Base-by-base conservation (phyloP, 1,140 invertebrate genomes). In the Drosophila insularis region DNA sequence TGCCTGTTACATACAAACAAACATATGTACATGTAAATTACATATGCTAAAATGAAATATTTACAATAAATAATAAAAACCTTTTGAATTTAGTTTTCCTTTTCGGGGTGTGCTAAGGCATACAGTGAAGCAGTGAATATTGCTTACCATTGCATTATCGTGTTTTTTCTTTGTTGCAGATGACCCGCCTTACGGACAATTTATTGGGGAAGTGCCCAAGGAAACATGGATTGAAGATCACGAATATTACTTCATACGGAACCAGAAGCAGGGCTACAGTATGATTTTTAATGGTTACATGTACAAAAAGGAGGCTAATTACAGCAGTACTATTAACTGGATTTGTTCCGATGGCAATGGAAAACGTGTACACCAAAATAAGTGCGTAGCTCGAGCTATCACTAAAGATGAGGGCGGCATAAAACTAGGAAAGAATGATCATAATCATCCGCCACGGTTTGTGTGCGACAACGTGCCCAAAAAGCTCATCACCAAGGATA, bases 251-350 rank as follows among this genome's bases (percentile, higher is more conserved):
- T 90, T 86, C 35, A 70, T 91, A 59, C 81, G 77, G 17, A 92
- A 91, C 46, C 86, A 92, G 61, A 92, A 92, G 46, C 81, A 91
- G 27, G 90, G 89, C 13, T 81, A 73, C 37, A 92, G 92, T 81
- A 65, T 92, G 32, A 76, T 91, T 11, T 89, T 90, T 53, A 90
- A 92, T 27, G 91, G 91, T 5, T 91, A 90, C 35, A 89, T 91
- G 89, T 92, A 91, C 67, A 91, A 90, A 59, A 91, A 90, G 63
- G 91, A 92, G 76, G 91, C 91, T 39, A 90, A 79, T 60, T 92
- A 91, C 74, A 78, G 81, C 19, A 55, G 76, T 0, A 91, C 89
- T 4, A 80, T 82, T 35, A 92, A 92, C 69, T 92, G 91, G 91
- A 91, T 92, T 32, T 92, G 91, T 54, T 89, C 90, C 8, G 85